These are phyloP conservation scores for Lucilia cuprina DNA, from an alignment of 1,140 invertebrate genomes.

Conservation along the genomic window DNA sequence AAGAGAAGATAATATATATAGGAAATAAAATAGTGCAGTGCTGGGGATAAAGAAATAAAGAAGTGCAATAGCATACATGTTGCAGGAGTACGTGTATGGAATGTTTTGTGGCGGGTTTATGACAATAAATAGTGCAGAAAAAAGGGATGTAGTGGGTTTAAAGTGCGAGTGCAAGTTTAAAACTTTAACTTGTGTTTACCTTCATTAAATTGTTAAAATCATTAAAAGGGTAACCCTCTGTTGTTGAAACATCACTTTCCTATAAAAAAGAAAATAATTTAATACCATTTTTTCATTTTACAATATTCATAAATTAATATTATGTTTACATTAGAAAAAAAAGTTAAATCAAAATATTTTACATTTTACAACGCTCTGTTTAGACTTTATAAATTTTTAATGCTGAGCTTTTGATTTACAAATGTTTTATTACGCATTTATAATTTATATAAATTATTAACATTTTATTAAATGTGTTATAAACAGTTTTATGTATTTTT, in stretches of 20 bases:
- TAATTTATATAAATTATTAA: too few species aligned
- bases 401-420: too few species aligned
- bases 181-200: slow-evolving; percentile 47
- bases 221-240: slow-evolving; percentile 60
- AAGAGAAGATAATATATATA: too few species aligned
- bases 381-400: too few species aligned
- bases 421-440: too few species aligned
- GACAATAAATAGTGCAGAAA: neutral
- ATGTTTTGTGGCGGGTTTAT: neutral
- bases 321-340: too few species aligned
- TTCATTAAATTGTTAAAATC: slow-evolving; percentile 62
- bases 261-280: slow-evolving; percentile 36
- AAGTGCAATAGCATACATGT: neutral
- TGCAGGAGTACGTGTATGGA: neutral
- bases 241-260: slow-evolving; percentile 59
- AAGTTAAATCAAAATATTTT: too few species aligned
- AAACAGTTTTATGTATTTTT: too few species aligned
- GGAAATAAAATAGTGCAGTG: neutral
- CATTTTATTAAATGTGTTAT: too few species aligned
- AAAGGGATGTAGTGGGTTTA: neutral
- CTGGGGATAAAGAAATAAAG: neutral
- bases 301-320: too few species aligned
- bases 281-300: neutral
- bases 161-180: neutral
- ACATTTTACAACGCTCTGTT: too few species aligned